These are phyloP conservation scores for Athrips mouffetella DNA, from an alignment of 2,888 invertebrate genomes.

Conservation along the genomic window DNA sequence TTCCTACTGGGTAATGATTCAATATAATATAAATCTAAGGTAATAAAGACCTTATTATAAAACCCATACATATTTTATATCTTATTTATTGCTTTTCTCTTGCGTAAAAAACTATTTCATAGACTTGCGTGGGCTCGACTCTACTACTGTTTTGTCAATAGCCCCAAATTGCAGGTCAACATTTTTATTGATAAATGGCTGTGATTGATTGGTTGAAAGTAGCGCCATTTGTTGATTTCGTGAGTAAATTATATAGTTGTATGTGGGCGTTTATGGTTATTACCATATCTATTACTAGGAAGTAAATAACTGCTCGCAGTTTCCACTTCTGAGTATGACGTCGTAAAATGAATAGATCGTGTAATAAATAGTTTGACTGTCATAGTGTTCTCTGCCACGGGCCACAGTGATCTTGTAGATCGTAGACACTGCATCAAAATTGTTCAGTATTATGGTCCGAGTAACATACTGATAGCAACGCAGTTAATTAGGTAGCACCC, in stretches of 20 bases:
- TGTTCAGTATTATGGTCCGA: too few species aligned
- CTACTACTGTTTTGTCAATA: conserved; percentile 7
- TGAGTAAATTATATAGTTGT: not conserved
- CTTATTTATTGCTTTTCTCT: conserved; percentile 3
- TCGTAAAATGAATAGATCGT: too few species aligned
- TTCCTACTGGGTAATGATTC: not conserved
- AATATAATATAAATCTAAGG: not conserved
- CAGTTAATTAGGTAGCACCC: too few species aligned
- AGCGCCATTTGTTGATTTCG: not conserved
- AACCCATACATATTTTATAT: conserved; percentile 1
- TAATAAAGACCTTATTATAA: not conserved
- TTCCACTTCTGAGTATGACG: too few species aligned
- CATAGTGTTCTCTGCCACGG: too few species aligned
- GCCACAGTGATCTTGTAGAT: too few species aligned
- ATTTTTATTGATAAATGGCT: conserved; percentile 1
- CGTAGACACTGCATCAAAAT: too few species aligned
- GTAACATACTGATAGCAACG: too few species aligned
- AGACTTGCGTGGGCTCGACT: not conserved
- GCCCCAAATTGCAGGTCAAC: conserved; percentile 2
- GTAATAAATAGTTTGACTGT: too few species aligned
- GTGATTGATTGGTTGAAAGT: conserved; percentile 1
- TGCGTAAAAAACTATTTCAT: not conserved
- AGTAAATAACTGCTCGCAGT: too few species aligned
- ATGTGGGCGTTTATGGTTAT: not conserved
- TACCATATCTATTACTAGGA: too few species aligned